Conservation (phyloP, 1,140 invertebrate species). For the Lepidostoma basale region DNA sequence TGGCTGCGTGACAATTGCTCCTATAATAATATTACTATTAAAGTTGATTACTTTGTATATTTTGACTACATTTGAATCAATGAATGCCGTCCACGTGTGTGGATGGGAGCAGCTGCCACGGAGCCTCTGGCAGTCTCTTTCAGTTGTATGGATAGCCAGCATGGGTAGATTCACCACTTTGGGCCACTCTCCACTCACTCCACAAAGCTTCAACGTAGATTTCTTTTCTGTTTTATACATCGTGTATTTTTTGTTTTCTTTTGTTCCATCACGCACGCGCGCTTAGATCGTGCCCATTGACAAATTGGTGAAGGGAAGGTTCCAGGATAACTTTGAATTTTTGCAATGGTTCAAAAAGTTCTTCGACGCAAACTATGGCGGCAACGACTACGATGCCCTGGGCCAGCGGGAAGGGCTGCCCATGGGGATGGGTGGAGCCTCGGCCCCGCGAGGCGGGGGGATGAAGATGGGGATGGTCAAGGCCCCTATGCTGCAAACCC, state of each 20-base stretch:
- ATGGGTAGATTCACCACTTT: constrained; percentile 25
- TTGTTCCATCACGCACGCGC: constrained; percentile 50
- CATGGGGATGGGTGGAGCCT: constrained; percentile 73
- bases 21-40: too few species aligned
- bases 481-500: constrained; percentile 53
- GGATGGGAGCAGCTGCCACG: too few species aligned
- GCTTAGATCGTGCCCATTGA: constrained; percentile 86
- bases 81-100: too few species aligned
- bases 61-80: too few species aligned
- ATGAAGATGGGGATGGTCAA: constrained; percentile 52
- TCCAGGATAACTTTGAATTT: constrained; percentile 99
- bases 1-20: too few species aligned
- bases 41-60: too few species aligned
- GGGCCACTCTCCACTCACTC: not conserved
- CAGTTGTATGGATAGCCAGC: constrained; percentile 26
- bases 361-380: constrained; percentile 97
- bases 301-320: constrained; percentile 90
- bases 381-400: constrained; percentile 89
- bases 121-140: too few species aligned
- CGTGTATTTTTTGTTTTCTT: constrained; percentile 46
- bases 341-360: constrained; percentile 99
- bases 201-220: constrained; percentile 6
- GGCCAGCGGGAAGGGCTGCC: constrained; percentile 81
- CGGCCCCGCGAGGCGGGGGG: constrained; percentile 62
- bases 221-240: constrained; percentile 14